Evolutionary conservation across 2,113 vertebrate genomes (phyloP).

Genomic region (Crocuta crocuta): DNA sequence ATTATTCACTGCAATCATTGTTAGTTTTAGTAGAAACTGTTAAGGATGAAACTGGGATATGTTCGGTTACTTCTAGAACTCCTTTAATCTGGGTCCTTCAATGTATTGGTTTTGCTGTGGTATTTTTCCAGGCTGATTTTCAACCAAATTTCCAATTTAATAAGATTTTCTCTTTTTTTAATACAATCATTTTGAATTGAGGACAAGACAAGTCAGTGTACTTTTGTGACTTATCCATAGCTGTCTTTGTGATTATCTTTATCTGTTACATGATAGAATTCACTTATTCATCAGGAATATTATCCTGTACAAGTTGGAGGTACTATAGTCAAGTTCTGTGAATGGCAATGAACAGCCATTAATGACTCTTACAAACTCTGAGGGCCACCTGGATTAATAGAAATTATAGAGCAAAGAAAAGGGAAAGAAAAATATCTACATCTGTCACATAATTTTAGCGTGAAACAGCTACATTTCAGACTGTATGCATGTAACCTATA

Average conservation of each 20-base stretch:
- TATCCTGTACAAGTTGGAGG: not conserved
- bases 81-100: conserved; percentile 72
- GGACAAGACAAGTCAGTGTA: not conserved
- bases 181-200: not conserved
- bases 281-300: not conserved
- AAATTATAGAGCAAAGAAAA: not conserved
- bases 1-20: conserved; percentile 75
- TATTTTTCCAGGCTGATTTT: conserved; percentile 56
- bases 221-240: not conserved
- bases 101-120: conserved; percentile 70
- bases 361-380: not conserved
- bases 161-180: not conserved
- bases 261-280: not conserved
- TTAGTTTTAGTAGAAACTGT: conserved; percentile 63
- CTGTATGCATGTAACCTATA: not conserved
- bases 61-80: conserved; percentile 74
- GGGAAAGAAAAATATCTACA: not conserved
- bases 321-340: not conserved
- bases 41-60: conserved; percentile 65
- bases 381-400: not conserved
- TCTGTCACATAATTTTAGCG: not conserved
- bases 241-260: not conserved
- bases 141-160: not conserved
- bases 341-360: not conserved
- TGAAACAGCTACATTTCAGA: not conserved